phyloP scores from a whole-genome alignment of 2,797 vertebrate species.

The Ctenosaura bakeri region DNA sequence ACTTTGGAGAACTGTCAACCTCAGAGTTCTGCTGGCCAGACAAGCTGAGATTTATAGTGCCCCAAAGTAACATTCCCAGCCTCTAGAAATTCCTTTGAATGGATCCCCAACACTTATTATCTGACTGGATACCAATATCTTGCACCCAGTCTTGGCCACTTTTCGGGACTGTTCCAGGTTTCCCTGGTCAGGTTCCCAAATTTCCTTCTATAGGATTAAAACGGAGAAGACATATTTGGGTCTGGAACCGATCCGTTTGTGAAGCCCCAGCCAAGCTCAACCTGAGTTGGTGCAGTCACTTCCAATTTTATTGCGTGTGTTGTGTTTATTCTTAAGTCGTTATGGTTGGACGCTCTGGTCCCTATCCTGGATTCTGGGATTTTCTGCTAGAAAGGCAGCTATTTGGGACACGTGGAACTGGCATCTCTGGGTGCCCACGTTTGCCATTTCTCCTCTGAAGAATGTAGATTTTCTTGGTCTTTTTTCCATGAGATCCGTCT shows the following conservation, averaged over 20 bases:
- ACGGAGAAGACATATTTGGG: background rate
- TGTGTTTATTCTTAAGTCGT: background rate
- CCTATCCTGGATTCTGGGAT: background rate
- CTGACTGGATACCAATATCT: background rate
- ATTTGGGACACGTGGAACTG: background rate
- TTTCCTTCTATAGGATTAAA: background rate
- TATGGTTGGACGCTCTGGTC: background rate
- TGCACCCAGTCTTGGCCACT: background rate
- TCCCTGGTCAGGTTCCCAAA: background rate
- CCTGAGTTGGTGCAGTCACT: background rate
- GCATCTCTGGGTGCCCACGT: too few species aligned
- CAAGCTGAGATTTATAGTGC: too few species aligned
- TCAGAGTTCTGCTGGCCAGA: too few species aligned
- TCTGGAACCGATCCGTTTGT: background rate
- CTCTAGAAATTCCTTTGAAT: background rate
- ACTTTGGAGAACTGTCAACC: too few species aligned
- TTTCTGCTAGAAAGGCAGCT: background rate
- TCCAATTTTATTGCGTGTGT: background rate
- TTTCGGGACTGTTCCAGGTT: background rate
- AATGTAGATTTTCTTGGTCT: too few species aligned
- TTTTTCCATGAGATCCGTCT: too few species aligned
- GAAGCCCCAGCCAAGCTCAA: background rate
- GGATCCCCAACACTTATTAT: background rate
- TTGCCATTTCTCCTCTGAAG: background rate
- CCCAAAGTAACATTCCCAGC: background rate